These are phyloP conservation scores for Discoglossus pictus DNA, from an alignment of 2,797 vertebrate genomes.

Conservation along the genomic window DNA sequence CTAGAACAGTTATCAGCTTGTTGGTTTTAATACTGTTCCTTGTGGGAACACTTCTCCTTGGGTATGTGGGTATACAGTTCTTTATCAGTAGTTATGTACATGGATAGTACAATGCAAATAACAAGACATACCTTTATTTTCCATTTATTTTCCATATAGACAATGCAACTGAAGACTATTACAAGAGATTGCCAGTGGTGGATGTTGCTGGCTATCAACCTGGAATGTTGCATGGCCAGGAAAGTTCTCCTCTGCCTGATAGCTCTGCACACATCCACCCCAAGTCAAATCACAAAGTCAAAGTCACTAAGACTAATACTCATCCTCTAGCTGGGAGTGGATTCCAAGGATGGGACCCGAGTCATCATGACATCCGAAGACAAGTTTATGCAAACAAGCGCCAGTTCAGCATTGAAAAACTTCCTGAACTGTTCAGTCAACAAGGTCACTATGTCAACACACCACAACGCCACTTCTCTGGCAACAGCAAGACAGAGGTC, in stretches of 20 bases:
- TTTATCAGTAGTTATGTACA: too few relatives aligned
- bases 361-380: constrained; percentile 67
- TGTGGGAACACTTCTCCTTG: too few relatives aligned
- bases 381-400: constrained; percentile 74
- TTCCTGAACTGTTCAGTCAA: constrained; percentile 80
- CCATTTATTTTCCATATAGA: constrained; percentile 67
- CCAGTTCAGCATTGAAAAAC: constrained; percentile 87
- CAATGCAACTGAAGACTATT: constrained; percentile 78
- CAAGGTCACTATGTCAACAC: constrained; percentile 70
- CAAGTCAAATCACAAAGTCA: constrained; percentile 77
- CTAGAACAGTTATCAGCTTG: too few relatives aligned
- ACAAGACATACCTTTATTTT: too few relatives aligned
- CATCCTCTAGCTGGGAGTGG: constrained; percentile 71
- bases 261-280: constrained; percentile 79
- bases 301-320: constrained; percentile 79
- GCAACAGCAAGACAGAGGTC: constrained; percentile 97
- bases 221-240: constrained; percentile 71
- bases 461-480: constrained; percentile 81
- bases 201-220: constrained; percentile 77
- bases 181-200: constrained; percentile 78
- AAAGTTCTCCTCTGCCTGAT: constrained; percentile 75
- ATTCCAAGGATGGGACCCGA: constrained; percentile 65
- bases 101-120: too few relatives aligned
- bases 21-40: too few relatives aligned
- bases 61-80: too few relatives aligned